phyloP scores from a whole-genome alignment of 2,888 invertebrate genomes.

The Eilema caniola region DNA sequence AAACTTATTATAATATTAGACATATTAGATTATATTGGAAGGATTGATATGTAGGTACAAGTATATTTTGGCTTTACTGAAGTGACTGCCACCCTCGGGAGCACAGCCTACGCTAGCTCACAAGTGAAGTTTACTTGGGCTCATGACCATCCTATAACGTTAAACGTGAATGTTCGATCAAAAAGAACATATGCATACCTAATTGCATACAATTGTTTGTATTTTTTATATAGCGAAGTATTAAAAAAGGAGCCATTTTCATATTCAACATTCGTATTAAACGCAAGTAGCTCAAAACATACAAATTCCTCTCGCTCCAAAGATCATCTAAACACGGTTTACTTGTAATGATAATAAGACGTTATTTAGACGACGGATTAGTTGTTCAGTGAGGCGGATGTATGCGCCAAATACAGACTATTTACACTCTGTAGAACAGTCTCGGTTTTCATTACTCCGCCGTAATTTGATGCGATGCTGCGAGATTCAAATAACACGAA shows the following conservation, averaged over 20 bases:
- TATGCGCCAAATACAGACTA: constrained; percentile 26
- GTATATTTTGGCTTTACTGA: too few relatives aligned
- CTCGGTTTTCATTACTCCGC: constrained; percentile 13
- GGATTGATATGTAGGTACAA: too few relatives aligned
- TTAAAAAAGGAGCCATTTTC: neutral
- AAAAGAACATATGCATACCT: neutral
- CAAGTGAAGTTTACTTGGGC: too few relatives aligned
- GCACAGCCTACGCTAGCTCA: too few relatives aligned
- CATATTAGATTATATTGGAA: too few relatives aligned
- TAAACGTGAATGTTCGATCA: neutral
- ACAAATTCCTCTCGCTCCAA: constrained; percentile 22
- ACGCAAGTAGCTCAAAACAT: constrained; percentile 19
- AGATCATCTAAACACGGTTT: constrained; percentile 36
- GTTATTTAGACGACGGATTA: constrained; percentile 42
- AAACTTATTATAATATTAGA: neutral
- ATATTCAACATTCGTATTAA: constrained; percentile 18
- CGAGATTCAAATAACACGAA: neutral
- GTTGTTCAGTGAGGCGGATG: constrained; percentile 23
- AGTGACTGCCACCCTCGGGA: too few relatives aligned
- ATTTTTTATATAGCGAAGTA: neutral
- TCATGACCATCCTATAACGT: too few relatives aligned
- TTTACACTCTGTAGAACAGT: constrained; percentile 23
- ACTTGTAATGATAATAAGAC: constrained; percentile 42
- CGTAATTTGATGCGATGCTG: neutral
- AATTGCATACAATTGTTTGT: neutral